Percentiles rank a stretch among this genome's conserved stretches.
Conservation (phyloP, 2,113 vertebrate genomes). For the Paralichthys olivaceus region DNA sequence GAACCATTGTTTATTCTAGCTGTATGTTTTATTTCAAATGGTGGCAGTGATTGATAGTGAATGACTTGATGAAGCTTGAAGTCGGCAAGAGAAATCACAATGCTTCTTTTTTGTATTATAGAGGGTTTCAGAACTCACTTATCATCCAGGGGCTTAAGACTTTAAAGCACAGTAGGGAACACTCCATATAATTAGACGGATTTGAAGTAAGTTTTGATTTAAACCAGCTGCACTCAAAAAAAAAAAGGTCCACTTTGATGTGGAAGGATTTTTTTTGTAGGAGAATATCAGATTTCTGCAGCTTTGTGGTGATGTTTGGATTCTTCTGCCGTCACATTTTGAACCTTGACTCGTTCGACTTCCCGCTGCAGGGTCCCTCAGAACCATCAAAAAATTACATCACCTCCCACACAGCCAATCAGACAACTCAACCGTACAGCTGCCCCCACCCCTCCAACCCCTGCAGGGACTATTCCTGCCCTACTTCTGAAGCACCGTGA, state of each 20-base stretch:
- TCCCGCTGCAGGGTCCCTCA: conserved; percentile 16
- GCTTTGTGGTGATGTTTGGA: conserved; percentile 18
- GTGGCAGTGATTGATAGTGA: neutral
- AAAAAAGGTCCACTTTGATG: conserved; percentile 45
- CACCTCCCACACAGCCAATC: conserved; percentile 62
- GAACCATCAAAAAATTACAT: conserved; percentile 50
- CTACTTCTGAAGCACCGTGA: conserved; percentile 80
- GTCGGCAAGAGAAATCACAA: neutral
- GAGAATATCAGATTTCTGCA: conserved; percentile 16
- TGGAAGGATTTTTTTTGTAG: neutral
- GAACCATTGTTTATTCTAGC: neutral
- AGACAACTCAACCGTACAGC: conserved; percentile 24
- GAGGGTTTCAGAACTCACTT: conserved; percentile 30
- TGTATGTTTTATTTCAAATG: neutral
- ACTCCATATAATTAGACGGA: conserved; percentile 30
- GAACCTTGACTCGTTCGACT: conserved; percentile 33
- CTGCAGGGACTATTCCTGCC: conserved; percentile 73
- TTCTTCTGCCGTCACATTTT: conserved; percentile 21
- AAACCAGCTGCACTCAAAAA: conserved; percentile 28
- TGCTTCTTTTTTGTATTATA: conserved; percentile 21
- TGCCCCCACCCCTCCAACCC: conserved; percentile 41
- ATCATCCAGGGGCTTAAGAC: conserved; percentile 28
- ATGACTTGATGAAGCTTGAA: neutral
- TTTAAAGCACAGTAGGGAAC: conserved; percentile 48
- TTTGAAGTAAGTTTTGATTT: conserved; percentile 43